phyloP scores from a whole-genome alignment of 1,140 invertebrate species.

The Steinernema feltiae region DNA sequence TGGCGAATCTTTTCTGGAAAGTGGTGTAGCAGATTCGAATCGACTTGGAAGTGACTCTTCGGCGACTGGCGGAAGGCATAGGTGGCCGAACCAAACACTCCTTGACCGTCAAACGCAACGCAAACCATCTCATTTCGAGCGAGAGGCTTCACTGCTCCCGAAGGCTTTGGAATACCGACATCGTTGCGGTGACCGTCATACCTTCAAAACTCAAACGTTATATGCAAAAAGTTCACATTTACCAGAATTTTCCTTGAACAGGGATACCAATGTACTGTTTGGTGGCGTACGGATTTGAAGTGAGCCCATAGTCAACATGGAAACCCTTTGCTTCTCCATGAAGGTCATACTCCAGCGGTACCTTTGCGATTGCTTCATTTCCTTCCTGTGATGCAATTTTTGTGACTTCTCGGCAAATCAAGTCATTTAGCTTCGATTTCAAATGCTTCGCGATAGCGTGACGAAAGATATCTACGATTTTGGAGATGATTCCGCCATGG shows the following conservation, averaged over 20 bases:
- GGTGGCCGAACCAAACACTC: neutral
- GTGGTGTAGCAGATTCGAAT: neutral
- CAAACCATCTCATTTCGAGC: neutral
- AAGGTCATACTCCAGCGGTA: neutral
- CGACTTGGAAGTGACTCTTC: neutral
- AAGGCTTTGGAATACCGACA: neutral
- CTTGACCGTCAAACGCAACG: neutral
- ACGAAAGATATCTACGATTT: neutral
- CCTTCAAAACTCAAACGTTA: too few relatives aligned
- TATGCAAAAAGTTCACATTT: too few relatives aligned
- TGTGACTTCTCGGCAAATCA: neutral
- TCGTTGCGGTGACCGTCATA: neutral
- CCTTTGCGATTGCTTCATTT: neutral
- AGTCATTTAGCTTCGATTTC: neutral
- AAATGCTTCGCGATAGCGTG: neutral
- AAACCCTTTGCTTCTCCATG: neutral
- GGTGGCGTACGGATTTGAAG: neutral
- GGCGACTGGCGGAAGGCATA: slow-evolving; percentile 4
- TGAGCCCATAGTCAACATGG: neutral
- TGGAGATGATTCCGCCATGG: slow-evolving; percentile 1
- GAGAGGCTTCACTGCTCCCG: neutral
- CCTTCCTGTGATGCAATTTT: neutral
- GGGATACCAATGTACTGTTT: neutral
- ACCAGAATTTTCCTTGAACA: neutral
- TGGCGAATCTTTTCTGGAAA: neutral